Conservation (phyloP, 2,888 invertebrate genomes). For the Brachyopa scutellaris region DNA sequence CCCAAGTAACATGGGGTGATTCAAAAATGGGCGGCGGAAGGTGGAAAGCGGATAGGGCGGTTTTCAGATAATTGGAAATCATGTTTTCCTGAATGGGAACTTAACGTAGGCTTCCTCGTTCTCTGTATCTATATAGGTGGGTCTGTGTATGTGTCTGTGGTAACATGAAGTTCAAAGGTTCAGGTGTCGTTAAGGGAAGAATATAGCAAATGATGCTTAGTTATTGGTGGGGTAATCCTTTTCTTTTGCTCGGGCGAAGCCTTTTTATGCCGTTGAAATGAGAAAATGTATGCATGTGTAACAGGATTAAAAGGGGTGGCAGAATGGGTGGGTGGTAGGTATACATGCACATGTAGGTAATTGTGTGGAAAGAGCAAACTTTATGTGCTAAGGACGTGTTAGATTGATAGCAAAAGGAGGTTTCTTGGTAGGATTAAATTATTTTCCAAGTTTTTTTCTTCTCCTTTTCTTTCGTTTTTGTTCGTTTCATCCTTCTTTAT, state of each 20-base stretch:
- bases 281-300: conserved; percentile 1
- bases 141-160: not conserved
- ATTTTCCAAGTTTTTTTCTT: not conserved
- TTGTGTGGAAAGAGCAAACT: conserved; percentile 36
- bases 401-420: conserved; percentile 24
- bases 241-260: conserved; percentile 13
- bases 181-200: conserved; percentile 35
- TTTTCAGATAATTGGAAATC: conserved; percentile 60
- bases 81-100: conserved; percentile 26
- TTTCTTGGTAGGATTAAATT: conserved; percentile 13
- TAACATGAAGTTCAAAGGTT: conserved; percentile 44
- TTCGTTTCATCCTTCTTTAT: not conserved
- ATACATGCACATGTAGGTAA: conserved; percentile 37
- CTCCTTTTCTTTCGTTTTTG: too few species aligned
- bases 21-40: too few species aligned
- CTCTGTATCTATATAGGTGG: too few species aligned
- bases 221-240: conserved; percentile 38
- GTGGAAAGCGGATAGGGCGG: not conserved
- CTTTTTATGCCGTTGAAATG: conserved; percentile 28
- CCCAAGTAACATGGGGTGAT: not conserved
- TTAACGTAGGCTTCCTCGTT: conserved; percentile 6
- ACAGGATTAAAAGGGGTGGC: conserved; percentile 31
- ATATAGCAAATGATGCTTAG: conserved; percentile 42
- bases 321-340: not conserved
- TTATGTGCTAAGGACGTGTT: conserved; percentile 26